Percentiles rank a stretch among this genome's conserved stretches.
Evolutionary conservation across 64 coral and sea anemone species (phyloP).

Genomic region (Montipora foliosa): DNA sequence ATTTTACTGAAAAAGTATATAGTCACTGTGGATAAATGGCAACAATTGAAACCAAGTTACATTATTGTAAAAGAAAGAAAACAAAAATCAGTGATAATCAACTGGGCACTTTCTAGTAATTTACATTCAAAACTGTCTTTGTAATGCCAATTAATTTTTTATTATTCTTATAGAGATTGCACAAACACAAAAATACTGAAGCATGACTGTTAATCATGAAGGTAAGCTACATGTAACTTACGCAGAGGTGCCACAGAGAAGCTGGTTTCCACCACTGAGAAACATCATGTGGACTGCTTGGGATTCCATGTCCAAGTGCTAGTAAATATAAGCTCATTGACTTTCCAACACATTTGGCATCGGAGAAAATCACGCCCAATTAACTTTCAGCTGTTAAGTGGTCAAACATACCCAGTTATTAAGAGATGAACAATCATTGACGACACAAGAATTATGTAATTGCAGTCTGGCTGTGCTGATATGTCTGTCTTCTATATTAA

Average conservation of each 20-base stretch:
- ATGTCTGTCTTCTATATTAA: too few relatives aligned
- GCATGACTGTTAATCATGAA: neutral
- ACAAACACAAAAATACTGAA: too few relatives aligned
- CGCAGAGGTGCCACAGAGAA: slow-evolving; percentile 49
- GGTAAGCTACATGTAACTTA: neutral
- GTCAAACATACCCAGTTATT: too few relatives aligned
- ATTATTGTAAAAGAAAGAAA: too few relatives aligned
- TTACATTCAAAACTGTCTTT: too few relatives aligned
- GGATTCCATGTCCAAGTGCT: slow-evolving; percentile 40
- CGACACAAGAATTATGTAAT: too few relatives aligned
- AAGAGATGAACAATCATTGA: too few relatives aligned
- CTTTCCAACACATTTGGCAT: neutral
- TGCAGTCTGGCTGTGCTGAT: too few relatives aligned
- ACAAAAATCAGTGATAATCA: too few relatives aligned
- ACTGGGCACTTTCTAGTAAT: too few relatives aligned
- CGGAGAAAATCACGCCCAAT: slow-evolving; percentile 32
- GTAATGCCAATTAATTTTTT: too few relatives aligned
- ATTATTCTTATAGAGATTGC: too few relatives aligned
- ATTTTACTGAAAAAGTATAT: neutral
- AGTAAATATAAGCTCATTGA: slow-evolving; percentile 20
- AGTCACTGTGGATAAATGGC: neutral
- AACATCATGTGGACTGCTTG: slow-evolving; percentile 6
- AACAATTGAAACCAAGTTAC: neutral
- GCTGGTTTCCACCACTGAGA: slow-evolving; percentile 53
- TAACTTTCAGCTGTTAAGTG: slow-evolving; percentile 41